Conservation (phyloP, 1,140 invertebrate genomes). For the Drosophila sulfurigaster region DNA sequence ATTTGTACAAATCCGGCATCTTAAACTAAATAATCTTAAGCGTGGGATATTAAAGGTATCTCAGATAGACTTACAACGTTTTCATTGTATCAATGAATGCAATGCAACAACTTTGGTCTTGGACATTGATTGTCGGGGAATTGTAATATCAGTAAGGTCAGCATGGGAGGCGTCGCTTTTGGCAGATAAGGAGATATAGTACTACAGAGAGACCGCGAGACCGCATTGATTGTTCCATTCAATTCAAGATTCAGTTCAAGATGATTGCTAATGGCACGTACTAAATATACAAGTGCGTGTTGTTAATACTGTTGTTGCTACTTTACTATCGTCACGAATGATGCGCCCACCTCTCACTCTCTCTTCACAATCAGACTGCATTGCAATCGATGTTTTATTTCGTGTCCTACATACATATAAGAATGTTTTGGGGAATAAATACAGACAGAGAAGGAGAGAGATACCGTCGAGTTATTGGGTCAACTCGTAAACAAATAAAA, state of each 20-base stretch:
- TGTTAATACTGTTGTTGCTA: neutral
- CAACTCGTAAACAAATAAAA: conserved; percentile 72
- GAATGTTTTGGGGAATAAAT: neutral
- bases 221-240: conserved; percentile 49
- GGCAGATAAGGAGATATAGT: conserved; percentile 23
- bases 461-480: conserved; percentile 64
- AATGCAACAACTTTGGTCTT: neutral
- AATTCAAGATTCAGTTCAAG: conserved; percentile 74
- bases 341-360: conserved; percentile 13
- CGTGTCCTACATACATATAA: conserved; percentile 39
- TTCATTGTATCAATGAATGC: neutral
- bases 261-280: conserved; percentile 50
- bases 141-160: conserved; percentile 59
- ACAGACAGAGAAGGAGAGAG: neutral
- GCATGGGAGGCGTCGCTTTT: neutral
- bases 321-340: conserved; percentile 10
- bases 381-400: conserved; percentile 18
- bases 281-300: neutral
- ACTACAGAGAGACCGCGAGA: conserved; percentile 1
- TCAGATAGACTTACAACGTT: neutral
- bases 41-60: no score
- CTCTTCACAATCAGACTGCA: neutral
- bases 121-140: conserved; percentile 1
- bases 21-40: no score
- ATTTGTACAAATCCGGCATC: no score